Evolutionary conservation across 92 coral and sea anemone genomes (phyloP).

Genomic region (Siderastrea radians): DNA sequence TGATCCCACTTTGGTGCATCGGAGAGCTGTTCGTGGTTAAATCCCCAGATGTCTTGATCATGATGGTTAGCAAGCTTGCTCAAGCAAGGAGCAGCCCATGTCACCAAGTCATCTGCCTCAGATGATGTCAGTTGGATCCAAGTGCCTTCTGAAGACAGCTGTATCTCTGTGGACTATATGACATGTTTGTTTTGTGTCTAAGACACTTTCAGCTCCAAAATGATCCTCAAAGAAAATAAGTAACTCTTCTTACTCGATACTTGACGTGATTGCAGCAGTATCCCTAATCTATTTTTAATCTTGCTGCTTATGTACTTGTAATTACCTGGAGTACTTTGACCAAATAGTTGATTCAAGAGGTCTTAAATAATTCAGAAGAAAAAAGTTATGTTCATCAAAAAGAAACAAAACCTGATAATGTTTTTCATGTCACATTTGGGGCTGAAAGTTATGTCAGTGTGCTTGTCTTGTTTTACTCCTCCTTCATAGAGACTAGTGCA

Average conservation of each 20-base stretch:
- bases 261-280: background rate
- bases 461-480: background rate
- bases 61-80: slow-evolving; percentile 37
- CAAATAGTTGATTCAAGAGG: background rate
- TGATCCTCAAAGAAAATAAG: background rate
- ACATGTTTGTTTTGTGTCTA: slow-evolving; percentile 36
- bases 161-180: slow-evolving; percentile 24
- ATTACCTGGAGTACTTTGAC: background rate
- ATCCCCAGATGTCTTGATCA: slow-evolving; percentile 38
- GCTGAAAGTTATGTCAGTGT: background rate
- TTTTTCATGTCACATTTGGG: background rate
- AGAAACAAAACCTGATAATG: no score
- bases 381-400: background rate
- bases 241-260: background rate
- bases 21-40: slow-evolving; percentile 40
- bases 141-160: slow-evolving; percentile 17
- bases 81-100: slow-evolving; percentile 32
- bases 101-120: slow-evolving; percentile 44
- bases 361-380: background rate
- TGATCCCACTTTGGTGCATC: slow-evolving; percentile 12
- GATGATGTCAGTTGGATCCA: slow-evolving; percentile 47
- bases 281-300: background rate
- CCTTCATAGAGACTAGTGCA: background rate
- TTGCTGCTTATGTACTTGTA: background rate
- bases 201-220: slow-evolving; percentile 25